These are phyloP conservation scores for Anoplius nigerrimus DNA, from an alignment of 2,888 invertebrate species.

Conservation along the genomic window DNA sequence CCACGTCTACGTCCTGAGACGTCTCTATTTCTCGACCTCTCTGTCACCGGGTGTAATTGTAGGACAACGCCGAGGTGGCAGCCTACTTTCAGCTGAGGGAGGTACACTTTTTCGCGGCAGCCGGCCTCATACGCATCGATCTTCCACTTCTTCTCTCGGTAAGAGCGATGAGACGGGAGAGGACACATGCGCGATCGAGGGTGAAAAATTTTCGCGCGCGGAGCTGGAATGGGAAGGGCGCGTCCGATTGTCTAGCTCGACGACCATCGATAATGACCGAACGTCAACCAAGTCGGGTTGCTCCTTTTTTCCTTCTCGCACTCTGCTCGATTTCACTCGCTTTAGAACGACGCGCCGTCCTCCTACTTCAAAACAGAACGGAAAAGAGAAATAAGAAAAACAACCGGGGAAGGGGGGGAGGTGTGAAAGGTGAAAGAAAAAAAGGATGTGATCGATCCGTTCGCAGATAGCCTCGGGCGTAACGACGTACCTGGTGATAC, in stretches of 20 bases:
- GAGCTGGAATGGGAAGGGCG: background rate
- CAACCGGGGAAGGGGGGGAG: background rate
- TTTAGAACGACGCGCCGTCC: too few species aligned
- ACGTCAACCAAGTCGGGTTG: too few species aligned
- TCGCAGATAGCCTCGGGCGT: slow-evolving; percentile 59
- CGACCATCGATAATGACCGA: too few species aligned
- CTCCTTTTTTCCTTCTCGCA: too few species aligned
- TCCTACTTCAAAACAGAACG: background rate
- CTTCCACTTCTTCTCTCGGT: slow-evolving; percentile 57
- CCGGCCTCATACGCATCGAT: slow-evolving; percentile 55
- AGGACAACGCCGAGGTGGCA: slow-evolving; percentile 57
- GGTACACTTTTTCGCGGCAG: slow-evolving; percentile 48
- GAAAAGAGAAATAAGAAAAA: background rate
- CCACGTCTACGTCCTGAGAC: background rate
- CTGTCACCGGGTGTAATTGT: slow-evolving; percentile 21
- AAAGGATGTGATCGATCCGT: slow-evolving; percentile 1
- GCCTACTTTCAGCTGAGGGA: slow-evolving; percentile 55
- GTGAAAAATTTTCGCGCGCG: background rate
- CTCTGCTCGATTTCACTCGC: too few species aligned
- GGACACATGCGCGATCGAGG: too few species aligned
- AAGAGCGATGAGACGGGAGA: slow-evolving; percentile 32
- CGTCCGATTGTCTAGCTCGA: too few species aligned
- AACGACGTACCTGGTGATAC: slow-evolving; percentile 60
- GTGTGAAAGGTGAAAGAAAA: slow-evolving; percentile 3
- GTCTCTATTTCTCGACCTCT: too few species aligned